Evolutionary conservation across 2,797 vertebrate species (phyloP).

Genomic region (Brachyalestes nurse): DNA sequence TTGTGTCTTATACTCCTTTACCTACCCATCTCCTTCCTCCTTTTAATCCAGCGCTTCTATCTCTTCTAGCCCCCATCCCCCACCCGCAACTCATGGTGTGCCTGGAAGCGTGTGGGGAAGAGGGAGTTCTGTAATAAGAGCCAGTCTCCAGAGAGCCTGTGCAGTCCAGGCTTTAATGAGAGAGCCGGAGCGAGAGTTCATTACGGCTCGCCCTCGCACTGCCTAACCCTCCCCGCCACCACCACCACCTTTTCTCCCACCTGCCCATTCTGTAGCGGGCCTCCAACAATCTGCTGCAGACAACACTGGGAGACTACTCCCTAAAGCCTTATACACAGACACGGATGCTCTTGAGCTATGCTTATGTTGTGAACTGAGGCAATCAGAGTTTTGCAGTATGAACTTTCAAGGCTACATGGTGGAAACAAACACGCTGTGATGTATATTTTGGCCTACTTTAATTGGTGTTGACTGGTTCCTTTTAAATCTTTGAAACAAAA

Average conservation of each 20-base stretch:
- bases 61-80: slow-evolving; percentile 8
- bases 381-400: neutral
- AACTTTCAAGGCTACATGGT: neutral
- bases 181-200: slow-evolving; percentile 69
- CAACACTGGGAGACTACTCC: slow-evolving; percentile 15
- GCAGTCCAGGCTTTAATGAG: slow-evolving; percentile 77
- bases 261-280: slow-evolving; percentile 42
- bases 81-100: slow-evolving; percentile 13
- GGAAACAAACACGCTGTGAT: too few relatives aligned
- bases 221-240: neutral
- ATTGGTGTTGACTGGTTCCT: too few relatives aligned
- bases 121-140: slow-evolving; percentile 54
- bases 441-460: too few relatives aligned
- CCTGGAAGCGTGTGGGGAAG: slow-evolving; percentile 19
- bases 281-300: slow-evolving; percentile 33
- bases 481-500: too few relatives aligned
- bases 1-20: neutral
- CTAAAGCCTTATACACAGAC: slow-evolving; percentile 30
- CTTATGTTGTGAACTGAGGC: neutral
- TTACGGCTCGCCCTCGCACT: slow-evolving; percentile 43
- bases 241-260: slow-evolving; percentile 21
- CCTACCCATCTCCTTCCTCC: slow-evolving; percentile 5
- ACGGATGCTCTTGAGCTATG: slow-evolving; percentile 10
- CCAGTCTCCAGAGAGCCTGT: slow-evolving; percentile 60
- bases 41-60: slow-evolving; percentile 18